These are phyloP conservation scores for Pheosia tremula DNA, from an alignment of 2,888 invertebrate species.

Conservation along the genomic window DNA sequence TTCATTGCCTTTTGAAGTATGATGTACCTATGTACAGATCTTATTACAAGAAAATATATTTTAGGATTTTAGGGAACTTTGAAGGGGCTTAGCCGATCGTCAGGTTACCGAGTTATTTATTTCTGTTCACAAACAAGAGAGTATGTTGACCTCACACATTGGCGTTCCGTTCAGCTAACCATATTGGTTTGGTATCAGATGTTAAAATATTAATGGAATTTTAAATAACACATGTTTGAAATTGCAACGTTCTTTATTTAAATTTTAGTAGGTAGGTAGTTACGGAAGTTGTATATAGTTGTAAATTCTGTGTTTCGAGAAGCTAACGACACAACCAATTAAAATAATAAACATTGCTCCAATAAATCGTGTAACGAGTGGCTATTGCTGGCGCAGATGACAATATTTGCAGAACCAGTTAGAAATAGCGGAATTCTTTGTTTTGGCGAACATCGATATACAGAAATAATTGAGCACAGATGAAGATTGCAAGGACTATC, in stretches of 20 bases:
- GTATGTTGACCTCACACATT: not conserved
- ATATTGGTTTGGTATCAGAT: too few relatives aligned
- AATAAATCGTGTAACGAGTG: conserved; percentile 25
- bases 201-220: too few relatives aligned
- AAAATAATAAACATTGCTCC: conserved; percentile 35
- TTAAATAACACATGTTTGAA: too few relatives aligned
- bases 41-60: not conserved
- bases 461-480: not conserved
- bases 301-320: not conserved
- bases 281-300: too few relatives aligned
- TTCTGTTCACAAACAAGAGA: conserved; percentile 1
- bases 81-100: not conserved
- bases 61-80: not conserved
- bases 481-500: not conserved
- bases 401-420: conserved; percentile 32
- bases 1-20: conserved; percentile 24
- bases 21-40: too few relatives aligned
- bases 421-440: conserved; percentile 6
- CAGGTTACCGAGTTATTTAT: not conserved
- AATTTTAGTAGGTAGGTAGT: too few relatives aligned
- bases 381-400: conserved; percentile 31
- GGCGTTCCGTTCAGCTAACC: too few relatives aligned
- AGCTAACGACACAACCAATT: conserved; percentile 41
- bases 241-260: too few relatives aligned
- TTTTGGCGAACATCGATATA: not conserved